These are phyloP conservation scores for Drosophila differens DNA, from an alignment of 2,888 invertebrate species.

Conservation along the genomic window DNA sequence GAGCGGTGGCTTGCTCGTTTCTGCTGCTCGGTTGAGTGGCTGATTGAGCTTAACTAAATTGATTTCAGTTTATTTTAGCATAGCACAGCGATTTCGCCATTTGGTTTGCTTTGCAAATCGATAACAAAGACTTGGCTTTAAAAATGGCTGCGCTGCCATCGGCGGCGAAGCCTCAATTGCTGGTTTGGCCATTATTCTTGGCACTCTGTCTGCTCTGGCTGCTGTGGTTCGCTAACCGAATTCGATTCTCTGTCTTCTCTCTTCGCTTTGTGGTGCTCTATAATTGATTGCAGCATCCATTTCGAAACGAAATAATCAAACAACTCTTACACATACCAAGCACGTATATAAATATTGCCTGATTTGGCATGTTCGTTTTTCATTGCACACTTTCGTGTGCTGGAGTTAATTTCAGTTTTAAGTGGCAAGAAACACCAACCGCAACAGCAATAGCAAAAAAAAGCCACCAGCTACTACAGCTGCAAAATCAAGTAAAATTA, in stretches of 20 bases:
- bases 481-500: constrained; percentile 58
- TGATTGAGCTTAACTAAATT: constrained; percentile 69
- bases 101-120: constrained; percentile 49
- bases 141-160: constrained; percentile 38
- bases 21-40: constrained; percentile 9
- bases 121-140: constrained; percentile 70
- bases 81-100: constrained; percentile 41
- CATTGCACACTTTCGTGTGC: constrained; percentile 64
- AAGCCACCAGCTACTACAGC: constrained; percentile 33
- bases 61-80: constrained; percentile 79
- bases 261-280: constrained; percentile 48
- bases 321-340: constrained; percentile 23
- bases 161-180: constrained; percentile 51
- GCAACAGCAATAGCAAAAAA: constrained; percentile 29
- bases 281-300: constrained; percentile 80
- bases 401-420: constrained; percentile 75
- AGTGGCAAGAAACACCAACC: constrained; percentile 44
- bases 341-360: constrained; percentile 20
- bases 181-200: constrained; percentile 60
- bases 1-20: constrained; percentile 2
- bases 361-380: constrained; percentile 48
- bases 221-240: constrained; percentile 43
- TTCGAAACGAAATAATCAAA: constrained; percentile 77
- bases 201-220: constrained; percentile 16
- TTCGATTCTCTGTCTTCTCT: constrained; percentile 34